phyloP scores from a whole-genome alignment of 2,113 vertebrate genomes.

The Lepus americanus region DNA sequence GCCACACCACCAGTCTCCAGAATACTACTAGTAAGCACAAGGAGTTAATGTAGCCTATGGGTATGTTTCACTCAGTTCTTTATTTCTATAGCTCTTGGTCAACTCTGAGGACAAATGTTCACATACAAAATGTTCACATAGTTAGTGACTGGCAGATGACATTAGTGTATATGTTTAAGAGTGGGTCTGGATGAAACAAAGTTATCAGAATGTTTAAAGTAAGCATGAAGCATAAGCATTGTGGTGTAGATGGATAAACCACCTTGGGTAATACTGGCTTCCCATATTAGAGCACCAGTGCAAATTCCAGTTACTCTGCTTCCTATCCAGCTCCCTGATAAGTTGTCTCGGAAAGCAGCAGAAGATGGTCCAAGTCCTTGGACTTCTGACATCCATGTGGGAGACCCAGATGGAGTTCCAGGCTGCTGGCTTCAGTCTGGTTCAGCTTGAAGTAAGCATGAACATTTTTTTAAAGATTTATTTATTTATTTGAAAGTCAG shows the following conservation, averaged over 20 bases:
- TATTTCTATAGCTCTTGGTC: background rate
- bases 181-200: background rate
- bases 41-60: background rate
- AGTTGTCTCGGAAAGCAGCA: no score
- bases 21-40: background rate
- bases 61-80: background rate
- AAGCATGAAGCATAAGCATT: background rate
- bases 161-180: background rate
- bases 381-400: no score
- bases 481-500: no score
- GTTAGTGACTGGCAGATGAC: background rate
- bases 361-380: no score
- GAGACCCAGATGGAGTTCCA: no score
- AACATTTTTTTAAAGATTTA: background rate
- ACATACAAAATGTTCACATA: background rate
- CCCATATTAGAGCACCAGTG: no score
- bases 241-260: no score
- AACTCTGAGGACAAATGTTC: conserved; percentile 52
- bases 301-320: no score
- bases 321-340: no score
- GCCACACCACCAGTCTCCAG: background rate
- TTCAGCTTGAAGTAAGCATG: no score
- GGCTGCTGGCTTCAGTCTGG: no score
- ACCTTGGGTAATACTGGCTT: no score
- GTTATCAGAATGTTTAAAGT: background rate